A percentile compares a stretch with the other conserved stretches of the same genome.
Evolutionary conservation across 2,113 vertebrate species (phyloP).

Genomic region (Paraplagusia blochii): DNA sequence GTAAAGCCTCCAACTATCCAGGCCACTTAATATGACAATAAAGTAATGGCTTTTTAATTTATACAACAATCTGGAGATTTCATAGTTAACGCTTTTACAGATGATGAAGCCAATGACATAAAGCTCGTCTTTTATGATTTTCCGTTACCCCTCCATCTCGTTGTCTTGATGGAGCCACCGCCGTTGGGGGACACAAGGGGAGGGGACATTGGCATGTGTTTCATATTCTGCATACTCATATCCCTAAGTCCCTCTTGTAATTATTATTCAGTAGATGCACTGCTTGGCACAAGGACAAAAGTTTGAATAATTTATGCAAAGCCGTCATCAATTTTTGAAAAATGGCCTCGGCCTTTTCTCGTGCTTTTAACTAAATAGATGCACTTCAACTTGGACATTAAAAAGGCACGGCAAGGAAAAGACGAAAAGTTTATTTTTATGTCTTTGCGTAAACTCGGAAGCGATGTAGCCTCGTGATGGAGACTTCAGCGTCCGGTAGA

Average conservation of each 20-base stretch:
- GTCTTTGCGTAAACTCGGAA: constrained; percentile 71
- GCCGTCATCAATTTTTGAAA: constrained; percentile 79
- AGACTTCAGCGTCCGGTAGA: constrained; percentile 26
- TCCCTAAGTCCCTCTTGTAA: constrained; percentile 64
- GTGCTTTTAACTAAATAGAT: constrained; percentile 76
- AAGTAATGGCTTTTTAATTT: constrained; percentile 48
- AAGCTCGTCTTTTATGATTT: constrained; percentile 5
- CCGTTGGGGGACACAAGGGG: constrained; percentile 8
- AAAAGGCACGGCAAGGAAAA: constrained; percentile 43
- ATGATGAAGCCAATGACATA: too few species aligned
- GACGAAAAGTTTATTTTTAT: constrained; percentile 70
- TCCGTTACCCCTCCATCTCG: constrained; percentile 9
- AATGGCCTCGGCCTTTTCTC: constrained; percentile 69
- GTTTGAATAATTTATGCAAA: constrained; percentile 85
- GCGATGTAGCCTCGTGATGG: constrained; percentile 36
- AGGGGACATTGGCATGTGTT: constrained; percentile 46
- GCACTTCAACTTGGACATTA: constrained; percentile 53
- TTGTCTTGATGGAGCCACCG: constrained; percentile 23
- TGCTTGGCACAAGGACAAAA: constrained; percentile 79
- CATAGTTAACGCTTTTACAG: constrained; percentile 8
- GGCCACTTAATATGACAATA: constrained; percentile 43
- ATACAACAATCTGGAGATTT: constrained; percentile 18
- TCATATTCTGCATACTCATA: constrained; percentile 53
- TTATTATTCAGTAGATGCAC: constrained; percentile 78
- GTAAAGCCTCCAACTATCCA: constrained; percentile 40